Evolutionary conservation across 2,797 vertebrate species (phyloP).

Genomic region (Crenuchus spilurus): DNA sequence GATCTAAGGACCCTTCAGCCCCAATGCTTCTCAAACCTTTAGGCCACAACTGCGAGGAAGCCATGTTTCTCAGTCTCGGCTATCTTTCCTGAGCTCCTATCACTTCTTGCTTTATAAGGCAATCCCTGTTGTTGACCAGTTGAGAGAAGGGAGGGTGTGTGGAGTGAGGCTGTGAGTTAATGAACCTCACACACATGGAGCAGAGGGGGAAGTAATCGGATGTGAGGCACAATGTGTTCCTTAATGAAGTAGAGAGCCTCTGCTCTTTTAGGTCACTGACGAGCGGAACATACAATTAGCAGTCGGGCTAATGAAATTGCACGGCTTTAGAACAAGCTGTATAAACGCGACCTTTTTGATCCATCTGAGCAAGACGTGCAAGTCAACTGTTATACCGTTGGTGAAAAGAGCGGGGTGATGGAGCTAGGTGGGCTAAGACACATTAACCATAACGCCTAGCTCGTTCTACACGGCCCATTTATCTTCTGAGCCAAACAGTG

Average conservation of each 20-base stretch:
- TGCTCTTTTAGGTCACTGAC: slow-evolving; percentile 61
- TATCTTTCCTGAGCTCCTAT: neutral
- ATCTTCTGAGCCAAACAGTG: slow-evolving; percentile 25
- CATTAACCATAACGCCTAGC: slow-evolving; percentile 41
- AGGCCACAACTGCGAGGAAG: too few relatives aligned
- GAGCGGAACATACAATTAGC: slow-evolving; percentile 56
- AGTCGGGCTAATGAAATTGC: slow-evolving; percentile 58
- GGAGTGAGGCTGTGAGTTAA: slow-evolving; percentile 26
- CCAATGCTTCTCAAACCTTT: too few relatives aligned
- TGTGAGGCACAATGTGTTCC: slow-evolving; percentile 36
- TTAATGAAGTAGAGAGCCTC: slow-evolving; percentile 58
- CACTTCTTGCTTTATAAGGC: slow-evolving; percentile 27
- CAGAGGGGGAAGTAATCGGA: slow-evolving; percentile 37
- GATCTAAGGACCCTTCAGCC: too few relatives aligned
- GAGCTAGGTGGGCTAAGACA: slow-evolving; percentile 29
- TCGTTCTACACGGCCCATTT: slow-evolving; percentile 33
- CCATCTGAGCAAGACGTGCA: neutral
- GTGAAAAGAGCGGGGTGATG: neutral
- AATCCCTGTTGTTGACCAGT: slow-evolving; percentile 14
- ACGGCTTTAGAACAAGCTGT: slow-evolving; percentile 48
- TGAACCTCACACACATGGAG: slow-evolving; percentile 26
- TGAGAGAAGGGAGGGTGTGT: neutral
- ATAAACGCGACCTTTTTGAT: slow-evolving; percentile 37
- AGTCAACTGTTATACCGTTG: slow-evolving; percentile 5
- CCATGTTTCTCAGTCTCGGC: too few relatives aligned